A percentile compares a stretch with the other conserved stretches of the same genome.
These are phyloP conservation scores for Drosophila bocki DNA, from an alignment of 1,140 invertebrate species.

Conservation along the genomic window DNA sequence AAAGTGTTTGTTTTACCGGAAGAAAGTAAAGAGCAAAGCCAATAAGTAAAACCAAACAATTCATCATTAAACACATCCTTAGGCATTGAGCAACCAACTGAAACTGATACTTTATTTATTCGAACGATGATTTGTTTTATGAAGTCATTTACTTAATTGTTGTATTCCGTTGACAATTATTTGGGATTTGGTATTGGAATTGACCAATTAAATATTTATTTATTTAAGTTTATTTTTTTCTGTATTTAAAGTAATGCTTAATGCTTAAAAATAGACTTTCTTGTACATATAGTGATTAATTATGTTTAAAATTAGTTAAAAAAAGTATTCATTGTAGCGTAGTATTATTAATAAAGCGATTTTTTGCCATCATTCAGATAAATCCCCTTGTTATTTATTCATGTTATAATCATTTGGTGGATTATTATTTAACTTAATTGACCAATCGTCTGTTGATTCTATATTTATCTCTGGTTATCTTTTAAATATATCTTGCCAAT, in stretches of 20 bases:
- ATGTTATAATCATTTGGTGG: neutral
- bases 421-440: neutral
- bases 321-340: no score
- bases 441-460: neutral
- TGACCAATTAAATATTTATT: neutral
- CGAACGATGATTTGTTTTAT: neutral
- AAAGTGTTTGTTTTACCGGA: neutral
- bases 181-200: neutral
- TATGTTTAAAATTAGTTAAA: no score
- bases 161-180: neutral
- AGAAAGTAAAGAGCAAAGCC: neutral
- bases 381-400: neutral
- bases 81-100: neutral
- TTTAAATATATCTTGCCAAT: constrained; percentile 16
- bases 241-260: no score
- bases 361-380: neutral
- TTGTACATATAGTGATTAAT: no score
- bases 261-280: no score
- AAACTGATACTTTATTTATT: neutral
- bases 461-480: neutral
- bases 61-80: constrained; percentile 3
- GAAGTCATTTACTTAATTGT: neutral
- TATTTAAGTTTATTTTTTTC: neutral
- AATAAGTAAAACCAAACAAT: neutral
- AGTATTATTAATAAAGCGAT: no score